Percentiles rank a stretch among this genome's conserved stretches.
Conservation (phyloP, 2,113 vertebrate species). For the Campylomormyrus numenius region DNA sequence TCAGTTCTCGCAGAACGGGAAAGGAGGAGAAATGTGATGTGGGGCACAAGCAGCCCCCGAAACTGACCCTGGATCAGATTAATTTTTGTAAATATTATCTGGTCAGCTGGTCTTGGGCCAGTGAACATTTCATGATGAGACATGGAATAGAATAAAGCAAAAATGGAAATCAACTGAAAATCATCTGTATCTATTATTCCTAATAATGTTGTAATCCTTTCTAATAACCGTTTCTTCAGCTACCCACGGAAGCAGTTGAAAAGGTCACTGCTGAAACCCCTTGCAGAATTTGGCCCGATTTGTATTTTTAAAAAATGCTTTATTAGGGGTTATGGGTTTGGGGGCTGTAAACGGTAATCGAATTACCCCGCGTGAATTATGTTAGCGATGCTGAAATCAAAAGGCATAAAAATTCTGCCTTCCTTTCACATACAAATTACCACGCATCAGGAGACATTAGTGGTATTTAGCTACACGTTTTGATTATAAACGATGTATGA, state of each 20-base stretch:
- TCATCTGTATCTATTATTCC: neutral
- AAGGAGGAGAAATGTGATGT: neutral
- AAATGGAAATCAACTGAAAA: neutral
- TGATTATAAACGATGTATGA: neutral
- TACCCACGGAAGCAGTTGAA: neutral
- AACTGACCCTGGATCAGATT: neutral
- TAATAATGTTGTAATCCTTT: neutral
- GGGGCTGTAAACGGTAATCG: neutral
- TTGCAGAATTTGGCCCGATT: neutral
- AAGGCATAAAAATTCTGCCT: neutral
- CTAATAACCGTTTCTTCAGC: neutral
- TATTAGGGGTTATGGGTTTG: neutral
- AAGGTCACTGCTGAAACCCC: neutral
- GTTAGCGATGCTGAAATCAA: neutral
- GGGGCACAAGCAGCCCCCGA: neutral
- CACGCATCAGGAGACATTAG: neutral
- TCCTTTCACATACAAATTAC: constrained; percentile 1
- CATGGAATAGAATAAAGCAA: neutral
- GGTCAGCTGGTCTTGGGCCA: neutral
- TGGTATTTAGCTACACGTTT: neutral
- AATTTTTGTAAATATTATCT: neutral
- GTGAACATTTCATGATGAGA: neutral
- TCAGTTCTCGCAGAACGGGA: neutral
- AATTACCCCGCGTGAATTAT: constrained; percentile 7
- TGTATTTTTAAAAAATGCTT: neutral